These are phyloP conservation scores for Oithona nana DNA, from an alignment of 2,888 invertebrate genomes.

Conservation along the genomic window DNA sequence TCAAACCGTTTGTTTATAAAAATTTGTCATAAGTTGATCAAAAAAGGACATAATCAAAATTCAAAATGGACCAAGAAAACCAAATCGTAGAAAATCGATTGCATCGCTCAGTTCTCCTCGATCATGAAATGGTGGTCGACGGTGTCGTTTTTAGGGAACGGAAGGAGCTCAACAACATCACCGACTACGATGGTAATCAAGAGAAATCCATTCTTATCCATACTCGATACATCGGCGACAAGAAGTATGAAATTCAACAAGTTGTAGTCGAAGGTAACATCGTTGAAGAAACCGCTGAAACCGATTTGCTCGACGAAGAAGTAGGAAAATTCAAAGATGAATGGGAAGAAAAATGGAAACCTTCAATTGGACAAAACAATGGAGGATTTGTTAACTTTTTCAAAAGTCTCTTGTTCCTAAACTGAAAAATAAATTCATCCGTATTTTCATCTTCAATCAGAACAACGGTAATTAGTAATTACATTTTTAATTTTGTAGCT, in stretches of 20 bases:
- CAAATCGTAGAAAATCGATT: neutral
- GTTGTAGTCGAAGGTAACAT: neutral
- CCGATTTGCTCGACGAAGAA: neutral
- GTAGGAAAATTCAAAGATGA: neutral
- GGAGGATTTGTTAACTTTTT: too few species aligned
- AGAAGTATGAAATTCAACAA: neutral
- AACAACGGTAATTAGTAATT: too few species aligned
- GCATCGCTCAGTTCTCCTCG: neutral
- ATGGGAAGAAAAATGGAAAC: neutral
- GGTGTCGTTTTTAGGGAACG: neutral
- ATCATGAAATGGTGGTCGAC: neutral
- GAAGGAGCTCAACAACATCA: neutral
- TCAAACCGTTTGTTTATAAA: too few species aligned
- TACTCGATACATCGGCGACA: neutral
- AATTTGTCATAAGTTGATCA: too few species aligned
- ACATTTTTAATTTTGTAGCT: too few species aligned
- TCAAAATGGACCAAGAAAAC: too few species aligned
- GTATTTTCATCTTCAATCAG: too few species aligned
- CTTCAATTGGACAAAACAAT: neutral
- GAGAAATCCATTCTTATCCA: neutral
- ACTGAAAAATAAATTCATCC: too few species aligned
- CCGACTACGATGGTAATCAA: neutral
- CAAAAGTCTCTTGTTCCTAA: too few species aligned
- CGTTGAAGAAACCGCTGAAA: neutral
- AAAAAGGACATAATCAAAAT: too few species aligned